Evolutionary conservation across 2,113 vertebrate species (phyloP), one percentile per base, ranked within the genome.

Genomic region (Mobula birostris): DNA sequence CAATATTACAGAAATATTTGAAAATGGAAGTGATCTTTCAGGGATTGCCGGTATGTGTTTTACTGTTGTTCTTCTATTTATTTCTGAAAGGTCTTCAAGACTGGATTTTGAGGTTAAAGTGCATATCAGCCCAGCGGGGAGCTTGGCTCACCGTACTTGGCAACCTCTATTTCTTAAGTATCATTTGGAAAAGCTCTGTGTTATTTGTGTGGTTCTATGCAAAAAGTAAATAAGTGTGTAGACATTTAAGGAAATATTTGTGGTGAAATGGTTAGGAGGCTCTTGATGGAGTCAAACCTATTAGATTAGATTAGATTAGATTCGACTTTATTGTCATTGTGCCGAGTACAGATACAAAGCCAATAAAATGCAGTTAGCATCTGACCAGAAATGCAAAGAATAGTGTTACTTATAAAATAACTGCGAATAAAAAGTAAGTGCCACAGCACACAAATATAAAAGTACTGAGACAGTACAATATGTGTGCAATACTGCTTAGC

Each of bases 1-100:
- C 94, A 96, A 96, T 27, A 36, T 97, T 82, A 96, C 96, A 14
- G 96, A 97, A 94, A 95, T 97, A 94, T 97, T 97, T 95, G 95
- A 94, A 94, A 80, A 90, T 94, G 95, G 95, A 80, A 96, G 95
- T 94, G 95, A 97, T 94, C 96, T 97, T 95, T 96, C 96, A 79
- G 96, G 96, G 95, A 96, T 96, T 95, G 95, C 96, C 96, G 96
- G 96, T 97, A 95, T 93, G 32, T 48, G 12, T 24, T 27, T 76
- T 12, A 76, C 11, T 19, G n/a, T 19, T 74, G 6, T 9, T 27
- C 12, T 93, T 40, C 9, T 14, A 48, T 48, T 91, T 66, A 36
- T 6, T 32, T 6, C 61, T 90, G 7, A 66, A 56, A 85, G 7
- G 5, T 66, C 29, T 66, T n/a, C 9, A 61, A n/a, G 85, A 90